Percentiles rank a stretch among this genome's conserved stretches.
Conservation (phyloP, 2,888 invertebrate genomes). For the Zaprionus bogoriensis region DNA sequence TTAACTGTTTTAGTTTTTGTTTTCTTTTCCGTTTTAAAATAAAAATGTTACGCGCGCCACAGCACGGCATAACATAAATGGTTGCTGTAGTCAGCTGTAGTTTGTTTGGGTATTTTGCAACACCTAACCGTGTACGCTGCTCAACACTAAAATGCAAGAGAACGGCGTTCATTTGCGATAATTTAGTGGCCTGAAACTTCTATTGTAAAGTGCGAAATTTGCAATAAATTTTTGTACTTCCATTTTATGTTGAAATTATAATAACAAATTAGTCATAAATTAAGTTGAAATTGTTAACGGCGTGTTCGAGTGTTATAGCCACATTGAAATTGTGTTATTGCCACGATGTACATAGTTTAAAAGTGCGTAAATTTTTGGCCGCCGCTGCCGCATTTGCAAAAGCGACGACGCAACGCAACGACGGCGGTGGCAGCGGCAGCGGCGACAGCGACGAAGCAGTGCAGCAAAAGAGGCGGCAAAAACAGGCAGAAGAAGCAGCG, state of each 20-base stretch:
- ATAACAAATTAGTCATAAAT: constrained; percentile 62
- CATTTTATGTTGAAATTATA: constrained; percentile 69
- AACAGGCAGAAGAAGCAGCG: constrained; percentile 72
- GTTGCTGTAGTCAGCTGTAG: constrained; percentile 43
- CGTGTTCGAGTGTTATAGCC: constrained; percentile 41
- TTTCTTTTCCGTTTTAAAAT: neutral
- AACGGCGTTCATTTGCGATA: constrained; percentile 48
- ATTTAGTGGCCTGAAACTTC: constrained; percentile 53
- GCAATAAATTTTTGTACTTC: constrained; percentile 73
- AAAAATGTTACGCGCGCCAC: constrained; percentile 16
- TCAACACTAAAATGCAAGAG: constrained; percentile 32
- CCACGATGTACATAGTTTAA: constrained; percentile 61
- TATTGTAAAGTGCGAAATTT: constrained; percentile 72
- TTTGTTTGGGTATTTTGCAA: constrained; percentile 16
- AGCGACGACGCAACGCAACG: constrained; percentile 59
- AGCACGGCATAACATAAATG: neutral
- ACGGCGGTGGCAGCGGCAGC: constrained; percentile 44
- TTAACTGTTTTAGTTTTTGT: constrained; percentile 8
- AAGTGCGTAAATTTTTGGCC: constrained; percentile 62
- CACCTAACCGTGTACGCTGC: constrained; percentile 22
- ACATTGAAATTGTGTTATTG: constrained; percentile 36
- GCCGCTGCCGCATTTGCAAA: constrained; percentile 56
- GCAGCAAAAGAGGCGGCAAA: constrained; percentile 73
- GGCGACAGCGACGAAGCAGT: constrained; percentile 70
- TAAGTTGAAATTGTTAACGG: constrained; percentile 40